These are phyloP conservation scores for Holothuria scabra DNA, from an alignment of 53 echinoderm and acorn worm species.

Conservation along the genomic window DNA sequence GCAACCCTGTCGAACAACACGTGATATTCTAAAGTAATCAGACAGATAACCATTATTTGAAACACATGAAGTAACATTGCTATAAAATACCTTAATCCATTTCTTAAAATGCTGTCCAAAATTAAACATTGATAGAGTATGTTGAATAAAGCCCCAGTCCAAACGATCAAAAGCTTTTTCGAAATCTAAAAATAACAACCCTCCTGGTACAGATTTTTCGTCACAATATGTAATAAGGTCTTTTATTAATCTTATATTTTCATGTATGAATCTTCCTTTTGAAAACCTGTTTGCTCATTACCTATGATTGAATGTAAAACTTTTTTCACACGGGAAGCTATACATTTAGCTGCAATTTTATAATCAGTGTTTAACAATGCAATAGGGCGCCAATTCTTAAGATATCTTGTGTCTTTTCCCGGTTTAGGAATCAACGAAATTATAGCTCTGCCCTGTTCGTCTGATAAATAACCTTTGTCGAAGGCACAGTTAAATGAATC, in stretches of 20 bases:
- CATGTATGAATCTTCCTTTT: neutral
- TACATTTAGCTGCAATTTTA: constrained; percentile 2
- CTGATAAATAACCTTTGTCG: too few relatives aligned
- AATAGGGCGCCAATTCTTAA: neutral
- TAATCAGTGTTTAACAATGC: neutral
- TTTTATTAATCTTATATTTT: neutral
- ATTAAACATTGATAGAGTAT: too few relatives aligned
- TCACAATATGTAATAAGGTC: neutral
- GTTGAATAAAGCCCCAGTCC: neutral
- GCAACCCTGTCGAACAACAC: constrained; percentile 2
- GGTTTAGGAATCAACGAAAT: neutral
- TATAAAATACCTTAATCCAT: too few relatives aligned
- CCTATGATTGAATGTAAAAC: too few relatives aligned
- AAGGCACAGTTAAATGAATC: neutral
- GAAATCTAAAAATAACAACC: neutral
- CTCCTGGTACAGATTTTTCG: neutral
- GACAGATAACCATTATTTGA: constrained; percentile 17
- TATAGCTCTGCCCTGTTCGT: neutral
- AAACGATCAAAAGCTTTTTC: neutral
- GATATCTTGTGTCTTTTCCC: neutral
- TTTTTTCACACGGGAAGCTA: too few relatives aligned
- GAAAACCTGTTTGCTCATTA: neutral
- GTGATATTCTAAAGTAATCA: too few relatives aligned
- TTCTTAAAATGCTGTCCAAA: neutral
- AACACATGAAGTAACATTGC: neutral